phyloP scores from a whole-genome alignment of 1,140 invertebrate genomes.

The Caerostris darwini region DNA sequence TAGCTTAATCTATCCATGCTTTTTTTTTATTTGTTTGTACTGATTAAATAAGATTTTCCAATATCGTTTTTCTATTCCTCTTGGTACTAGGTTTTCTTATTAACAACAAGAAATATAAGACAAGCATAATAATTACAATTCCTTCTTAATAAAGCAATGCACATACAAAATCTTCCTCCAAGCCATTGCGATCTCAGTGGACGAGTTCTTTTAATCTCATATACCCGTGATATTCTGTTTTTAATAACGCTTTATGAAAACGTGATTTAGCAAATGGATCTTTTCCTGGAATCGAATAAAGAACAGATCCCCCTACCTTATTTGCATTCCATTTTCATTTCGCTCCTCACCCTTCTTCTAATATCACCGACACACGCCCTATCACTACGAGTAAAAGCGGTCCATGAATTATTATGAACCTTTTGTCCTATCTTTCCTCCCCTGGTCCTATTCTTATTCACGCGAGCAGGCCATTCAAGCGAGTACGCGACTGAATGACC shows the following conservation, averaged over 20 bases:
- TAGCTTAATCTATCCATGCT: too few species aligned
- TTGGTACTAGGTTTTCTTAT: too few species aligned
- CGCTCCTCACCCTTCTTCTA: not conserved
- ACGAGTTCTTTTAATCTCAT: not conserved
- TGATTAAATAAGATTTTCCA: too few species aligned
- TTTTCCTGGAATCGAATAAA: conserved; percentile 10
- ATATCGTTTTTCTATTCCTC: too few species aligned
- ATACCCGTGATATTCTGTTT: not conserved
- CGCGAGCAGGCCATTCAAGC: conserved; percentile 35
- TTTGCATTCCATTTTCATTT: conserved; percentile 30
- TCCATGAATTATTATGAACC: conserved; percentile 41
- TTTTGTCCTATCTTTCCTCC: conserved; percentile 11
- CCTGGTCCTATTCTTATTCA: not conserved
- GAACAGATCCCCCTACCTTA: not conserved
- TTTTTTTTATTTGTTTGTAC: too few species aligned
- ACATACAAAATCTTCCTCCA: not conserved
- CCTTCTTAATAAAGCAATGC: too few species aligned
- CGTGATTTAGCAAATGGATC: conserved; percentile 20
- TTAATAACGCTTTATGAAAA: conserved; percentile 20
- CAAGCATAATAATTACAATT: too few species aligned
- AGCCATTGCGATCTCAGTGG: not conserved
- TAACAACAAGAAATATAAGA: too few species aligned
- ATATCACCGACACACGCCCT: not conserved
- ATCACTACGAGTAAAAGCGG: not conserved
- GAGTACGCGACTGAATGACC: conserved; percentile 3